These are phyloP conservation scores for Zoanthus sociatus DNA, from an alignment of 92 coral and sea anemone species.

Conservation along the genomic window DNA sequence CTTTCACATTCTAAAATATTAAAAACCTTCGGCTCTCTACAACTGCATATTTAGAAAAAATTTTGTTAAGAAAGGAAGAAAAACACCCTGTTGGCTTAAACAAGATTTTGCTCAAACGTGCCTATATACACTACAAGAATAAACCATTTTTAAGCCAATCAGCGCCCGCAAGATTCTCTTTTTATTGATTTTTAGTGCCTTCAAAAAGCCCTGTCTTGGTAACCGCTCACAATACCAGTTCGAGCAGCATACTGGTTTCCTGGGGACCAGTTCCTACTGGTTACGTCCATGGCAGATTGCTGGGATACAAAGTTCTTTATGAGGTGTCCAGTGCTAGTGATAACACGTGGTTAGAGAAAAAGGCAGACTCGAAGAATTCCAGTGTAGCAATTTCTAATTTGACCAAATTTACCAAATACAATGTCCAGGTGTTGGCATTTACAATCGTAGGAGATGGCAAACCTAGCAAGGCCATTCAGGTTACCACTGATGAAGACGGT, in stretches of 20 bases:
- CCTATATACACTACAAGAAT: neutral
- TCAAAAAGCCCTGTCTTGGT: slow-evolving; percentile 27
- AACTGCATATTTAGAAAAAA: too few species aligned
- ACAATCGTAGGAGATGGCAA: slow-evolving; percentile 60
- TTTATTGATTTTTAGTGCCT: neutral
- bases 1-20: too few species aligned
- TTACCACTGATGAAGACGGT: slow-evolving; percentile 64
- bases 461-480: slow-evolving; percentile 19
- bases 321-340: slow-evolving; percentile 18
- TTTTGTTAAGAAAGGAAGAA: too few species aligned
- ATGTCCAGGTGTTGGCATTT: slow-evolving; percentile 55
- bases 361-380: neutral
- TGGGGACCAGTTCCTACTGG: slow-evolving; percentile 49
- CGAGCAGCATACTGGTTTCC: slow-evolving; percentile 39
- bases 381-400: slow-evolving; percentile 21
- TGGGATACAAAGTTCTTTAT: slow-evolving; percentile 52
- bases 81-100: too few species aligned
- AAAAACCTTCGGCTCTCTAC: too few species aligned
- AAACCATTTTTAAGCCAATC: neutral
- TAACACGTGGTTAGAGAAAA: slow-evolving; percentile 40
- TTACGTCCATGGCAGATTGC: slow-evolving; percentile 56
- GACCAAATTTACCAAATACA: slow-evolving; percentile 55
- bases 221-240: slow-evolving; percentile 39
- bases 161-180: too few species aligned
- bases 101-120: too few species aligned